phyloP scores from a whole-genome alignment of 2,888 invertebrate genomes.

The Graphium colonna region DNA sequence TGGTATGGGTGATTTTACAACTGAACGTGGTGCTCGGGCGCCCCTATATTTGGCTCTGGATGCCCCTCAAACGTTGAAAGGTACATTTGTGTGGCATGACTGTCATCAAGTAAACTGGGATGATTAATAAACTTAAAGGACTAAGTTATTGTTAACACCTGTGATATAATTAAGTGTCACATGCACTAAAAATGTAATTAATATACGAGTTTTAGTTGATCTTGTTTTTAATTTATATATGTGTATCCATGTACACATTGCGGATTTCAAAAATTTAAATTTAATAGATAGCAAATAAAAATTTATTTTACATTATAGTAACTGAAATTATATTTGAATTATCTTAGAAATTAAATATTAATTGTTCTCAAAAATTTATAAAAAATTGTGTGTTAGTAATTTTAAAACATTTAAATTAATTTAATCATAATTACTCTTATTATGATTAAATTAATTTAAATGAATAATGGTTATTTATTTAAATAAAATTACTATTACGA shows the following conservation, averaged over 20 bases:
- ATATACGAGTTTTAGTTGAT: constrained; percentile 62
- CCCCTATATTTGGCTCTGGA: constrained; percentile 68
- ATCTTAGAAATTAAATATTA: constrained; percentile 24
- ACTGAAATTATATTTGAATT: not conserved
- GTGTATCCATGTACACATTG: no score
- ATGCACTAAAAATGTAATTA: constrained; percentile 62
- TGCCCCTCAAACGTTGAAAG: constrained; percentile 67
- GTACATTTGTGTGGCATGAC: constrained; percentile 73
- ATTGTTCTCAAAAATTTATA: constrained; percentile 4
- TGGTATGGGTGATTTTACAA: constrained; percentile 70
- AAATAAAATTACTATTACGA: no score
- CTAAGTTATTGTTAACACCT: constrained; percentile 62
- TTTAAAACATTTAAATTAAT: no score
- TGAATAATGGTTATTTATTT: no score
- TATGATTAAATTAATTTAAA: no score
- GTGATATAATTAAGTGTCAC: constrained; percentile 71
- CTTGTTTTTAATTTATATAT: constrained; percentile 40
- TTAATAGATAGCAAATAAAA: not conserved
- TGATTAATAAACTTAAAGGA: constrained; percentile 55
- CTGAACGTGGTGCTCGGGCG: constrained; percentile 66
- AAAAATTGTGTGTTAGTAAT: no score
- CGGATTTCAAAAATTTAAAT: not conserved
- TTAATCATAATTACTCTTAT: no score
- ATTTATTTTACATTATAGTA: not conserved
- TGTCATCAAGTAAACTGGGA: constrained; percentile 76